Base-by-base conservation (phyloP, 2,888 invertebrate genomes). In the Chesias legatella region DNA sequence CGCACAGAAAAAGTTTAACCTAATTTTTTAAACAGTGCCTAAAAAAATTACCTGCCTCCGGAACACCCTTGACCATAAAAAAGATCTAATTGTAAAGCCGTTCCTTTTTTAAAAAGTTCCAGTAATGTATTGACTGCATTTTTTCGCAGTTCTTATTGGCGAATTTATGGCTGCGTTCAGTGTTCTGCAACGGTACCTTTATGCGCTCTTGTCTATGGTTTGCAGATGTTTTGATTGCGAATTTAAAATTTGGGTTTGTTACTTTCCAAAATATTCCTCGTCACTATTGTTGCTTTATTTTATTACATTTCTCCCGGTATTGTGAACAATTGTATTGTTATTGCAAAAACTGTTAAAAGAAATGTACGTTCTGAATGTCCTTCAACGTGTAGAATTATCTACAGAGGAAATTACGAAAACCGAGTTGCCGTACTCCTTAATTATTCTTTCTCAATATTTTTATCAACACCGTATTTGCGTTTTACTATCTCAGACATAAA, bases 41-140 rank as follows among this genome's bases (percentile, higher is more conserved):
- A 83, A 82, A 44, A 79, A 76, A 58, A 53, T 69, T 86, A 85
- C 86, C 86, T 86, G 85, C 80, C 69, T 58, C 69, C 73, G 67
- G 81, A 61, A 60, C 73, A 71, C 73, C 73, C 81, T 60, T 67
- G 48, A 40, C 47, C 45, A 41, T 64, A 59, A 63, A 61, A 53
- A 66, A 63, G 59, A 68, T 62, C 59, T 79, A 82, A 81, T 79
- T 69, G 79, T 81, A 69, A 72, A 17, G 72, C 60, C 54, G 63
- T 65, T 64, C 62, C 61, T 70, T 67, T 65, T 68, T 64, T 51
- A 58, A 50, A 50, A 42, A 57, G 64, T 63, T 52, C 34, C 53
- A 66, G 60, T 39, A 45, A 25, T 32, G 48, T 62, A 59, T 59
- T 57, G 64, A 63, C 64, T 60, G 67, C 56, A 67, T 73, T 66